These are phyloP conservation scores for Theristus sp. DNA, from an alignment of 2,888 invertebrate species.

Conservation along the genomic window DNA sequence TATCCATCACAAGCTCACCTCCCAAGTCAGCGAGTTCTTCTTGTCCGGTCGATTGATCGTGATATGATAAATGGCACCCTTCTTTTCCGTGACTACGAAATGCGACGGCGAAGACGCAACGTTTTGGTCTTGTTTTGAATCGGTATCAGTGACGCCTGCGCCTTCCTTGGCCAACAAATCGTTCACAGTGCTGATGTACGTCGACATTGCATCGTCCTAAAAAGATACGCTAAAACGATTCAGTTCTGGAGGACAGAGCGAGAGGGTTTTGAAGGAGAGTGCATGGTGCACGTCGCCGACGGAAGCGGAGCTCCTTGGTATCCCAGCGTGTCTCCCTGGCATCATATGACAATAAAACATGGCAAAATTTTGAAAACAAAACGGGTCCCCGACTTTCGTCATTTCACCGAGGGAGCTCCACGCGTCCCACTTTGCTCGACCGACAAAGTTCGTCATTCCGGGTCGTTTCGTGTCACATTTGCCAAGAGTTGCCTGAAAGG, in stretches of 20 bases:
- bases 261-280: no score
- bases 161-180: conserved; percentile 22
- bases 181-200: conserved; percentile 36
- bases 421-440: conserved; percentile 41
- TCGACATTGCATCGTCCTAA: conserved; percentile 37
- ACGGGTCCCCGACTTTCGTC: conserved; percentile 36
- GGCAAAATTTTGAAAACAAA: no score
- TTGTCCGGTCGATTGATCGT: conserved; percentile 54
- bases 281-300: no score
- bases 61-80: conserved; percentile 41
- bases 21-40: conserved; percentile 53
- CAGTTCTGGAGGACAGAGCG: no score
- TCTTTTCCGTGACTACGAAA: conserved; percentile 28
- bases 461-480: conserved; percentile 37
- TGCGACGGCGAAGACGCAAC: background rate
- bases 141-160: background rate
- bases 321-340: no score
- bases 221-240: no score
- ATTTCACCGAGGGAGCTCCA: conserved; percentile 38
- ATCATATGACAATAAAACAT: no score
- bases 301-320: no score
- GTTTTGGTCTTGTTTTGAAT: background rate
- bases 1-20: conserved; percentile 25
- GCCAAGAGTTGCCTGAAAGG: conserved; percentile 34
- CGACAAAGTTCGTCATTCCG: conserved; percentile 40